Base-by-base conservation (phyloP, 2,113 vertebrate genomes). In the Crotalus viridis region DNA sequence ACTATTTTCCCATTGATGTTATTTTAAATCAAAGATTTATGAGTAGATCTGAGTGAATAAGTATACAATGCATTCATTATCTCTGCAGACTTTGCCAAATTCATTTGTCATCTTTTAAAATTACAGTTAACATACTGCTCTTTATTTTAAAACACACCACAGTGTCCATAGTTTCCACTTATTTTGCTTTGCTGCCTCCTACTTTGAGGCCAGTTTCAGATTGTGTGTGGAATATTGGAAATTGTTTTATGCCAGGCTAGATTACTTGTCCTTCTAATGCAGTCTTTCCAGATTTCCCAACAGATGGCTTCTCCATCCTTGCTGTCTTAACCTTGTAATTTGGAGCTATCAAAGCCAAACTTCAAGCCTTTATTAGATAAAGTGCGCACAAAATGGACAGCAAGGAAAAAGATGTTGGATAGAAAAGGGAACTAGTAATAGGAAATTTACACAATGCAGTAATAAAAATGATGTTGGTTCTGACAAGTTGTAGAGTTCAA, bases 41-140 rank as follows among this genome's bases (percentile, higher is more conserved):
- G 54, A 64, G 8, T 90, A 94, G 61, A 64, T 46, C 89, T 52
- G 51, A 0, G 57, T 91, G 81, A 87, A 87, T 87, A 28, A 10
- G 33, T 87, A 12, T 52, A 39, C 39, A 61, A 52, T 61, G 0
- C 0, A 88, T 26, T 48, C 5, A 24, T 0, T 39, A 24, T 0
- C 90, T 88, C 81, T 12, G 55, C 7, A 33, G 85, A 8, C 24
- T 52, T 89, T 87, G 46, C 33, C 56, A 87, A 22, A 28, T n/a
- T 61, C 15, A 5, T 8, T 61, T 26, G 57, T 91, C 59, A 5
- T 15, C 26, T 7, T 87, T 87, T 26, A 28, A 52, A 91, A 91
- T 8, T 3, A 46, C n/a, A 21, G 28, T 51, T 87, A 61, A 52
- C 33, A 24, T n/a, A 43, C 10, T 19, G 39, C 51, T 39, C 33